Evolutionary conservation across 2,113 vertebrate genomes (phyloP), one percentile per base, ranked within the genome.

Genomic region (Plotosus lineatus): DNA sequence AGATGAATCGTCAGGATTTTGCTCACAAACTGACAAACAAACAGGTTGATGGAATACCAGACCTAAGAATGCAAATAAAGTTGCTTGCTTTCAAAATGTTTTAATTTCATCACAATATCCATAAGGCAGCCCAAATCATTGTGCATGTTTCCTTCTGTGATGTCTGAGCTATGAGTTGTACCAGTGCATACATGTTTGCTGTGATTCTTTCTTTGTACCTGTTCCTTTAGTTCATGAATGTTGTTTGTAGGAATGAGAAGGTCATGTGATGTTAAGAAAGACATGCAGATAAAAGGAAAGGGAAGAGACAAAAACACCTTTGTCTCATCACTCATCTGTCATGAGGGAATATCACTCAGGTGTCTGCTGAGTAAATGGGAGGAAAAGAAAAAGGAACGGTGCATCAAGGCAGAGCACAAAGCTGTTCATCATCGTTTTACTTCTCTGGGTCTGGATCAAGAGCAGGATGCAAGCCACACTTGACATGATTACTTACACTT

Each of bases 351-450:
- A 53, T 75, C 55, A 36, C 48, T 31, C 17, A 61, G 21, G 21
- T 74, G 53, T 46, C 68, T 50, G 79, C 58, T 51, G 53, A 60
- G 31, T 50, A 81, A 58, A 80, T 50, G 66, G 21, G n/a, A n/a
- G n/a, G n/a, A n/a, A n/a, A n/a, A n/a, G n/a, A 42, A 26, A 46
- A 23, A 75, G 4, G 6, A 40, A 51, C 74, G 15, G 33, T 48
- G 19, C 50, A 15, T 51, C 71, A 74, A 42, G 19, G 31, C 46
- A 50, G 14, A 51, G 53, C 11, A 73, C 7, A 74, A 72, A 72
- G 68, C 28, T 1, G 3, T 46, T 31, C 14, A 44, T 74, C 65
- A 65, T 61, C 26, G 8, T 26, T 26, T 60, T n/a, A 80, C 15
- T 73, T 65, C 33, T 81, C 71, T 15, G 3, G 21, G 51, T 55